A percentile compares a stretch with the other conserved stretches of the same genome.
Evolutionary conservation across 1,140 invertebrate species (phyloP).

Genomic region (Zaprionus capensis): DNA sequence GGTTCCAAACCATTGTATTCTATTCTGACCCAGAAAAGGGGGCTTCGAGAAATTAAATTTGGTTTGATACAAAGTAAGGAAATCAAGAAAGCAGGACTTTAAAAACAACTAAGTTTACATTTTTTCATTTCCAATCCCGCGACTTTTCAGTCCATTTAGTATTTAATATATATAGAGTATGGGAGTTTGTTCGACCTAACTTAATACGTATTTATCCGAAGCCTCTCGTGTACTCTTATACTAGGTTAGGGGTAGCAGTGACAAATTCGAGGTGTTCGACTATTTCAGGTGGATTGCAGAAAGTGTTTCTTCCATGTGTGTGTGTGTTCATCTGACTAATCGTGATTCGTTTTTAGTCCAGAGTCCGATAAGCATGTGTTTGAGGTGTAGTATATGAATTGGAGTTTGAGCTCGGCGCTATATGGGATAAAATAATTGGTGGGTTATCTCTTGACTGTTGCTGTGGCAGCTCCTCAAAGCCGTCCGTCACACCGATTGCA

Average conservation of each 20-base stretch:
- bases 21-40: too few relatives aligned
- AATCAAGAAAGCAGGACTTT: too few relatives aligned
- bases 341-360: background rate
- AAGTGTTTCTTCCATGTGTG: background rate
- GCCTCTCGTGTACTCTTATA: background rate
- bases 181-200: background rate
- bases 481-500: constrained; percentile 40
- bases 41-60: too few relatives aligned
- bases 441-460: constrained; percentile 41
- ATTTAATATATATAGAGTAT: background rate
- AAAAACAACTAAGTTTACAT: too few relatives aligned
- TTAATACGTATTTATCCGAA: background rate
- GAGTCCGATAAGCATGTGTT: background rate
- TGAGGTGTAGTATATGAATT: background rate
- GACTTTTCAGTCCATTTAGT: too few relatives aligned
- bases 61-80: too few relatives aligned
- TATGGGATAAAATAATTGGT: constrained; percentile 51
- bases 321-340: background rate
- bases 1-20: too few relatives aligned
- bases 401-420: background rate
- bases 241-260: background rate
- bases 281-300: background rate
- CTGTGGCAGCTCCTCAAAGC: constrained; percentile 24
- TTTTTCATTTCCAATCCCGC: too few relatives aligned
- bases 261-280: background rate